A percentile compares a stretch with the other conserved stretches of the same genome.
These are phyloP conservation scores for Mercenaria mercenaria DNA, from an alignment of 1,140 invertebrate genomes.

Conservation along the genomic window DNA sequence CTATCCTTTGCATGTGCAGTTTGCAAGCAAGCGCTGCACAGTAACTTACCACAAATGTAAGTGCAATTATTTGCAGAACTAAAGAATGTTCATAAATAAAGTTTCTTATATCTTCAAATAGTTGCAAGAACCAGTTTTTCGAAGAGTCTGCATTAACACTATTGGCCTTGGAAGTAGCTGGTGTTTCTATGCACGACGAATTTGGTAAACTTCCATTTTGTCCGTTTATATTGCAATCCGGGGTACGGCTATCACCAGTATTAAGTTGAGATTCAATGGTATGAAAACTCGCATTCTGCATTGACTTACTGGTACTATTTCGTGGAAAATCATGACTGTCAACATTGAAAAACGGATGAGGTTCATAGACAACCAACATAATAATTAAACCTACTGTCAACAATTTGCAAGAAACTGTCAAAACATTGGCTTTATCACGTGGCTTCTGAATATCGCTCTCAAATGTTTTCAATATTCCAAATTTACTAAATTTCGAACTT, in stretches of 20 bases:
- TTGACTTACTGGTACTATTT: not conserved
- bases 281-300: not conserved
- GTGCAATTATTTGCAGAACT: slow-evolving; percentile 46
- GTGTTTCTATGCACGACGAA: too few relatives aligned
- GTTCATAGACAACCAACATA: not conserved
- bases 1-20: slow-evolving; percentile 70
- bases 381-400: not conserved
- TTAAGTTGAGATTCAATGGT: too few relatives aligned
- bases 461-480: not conserved
- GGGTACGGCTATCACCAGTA: too few relatives aligned
- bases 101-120: not conserved
- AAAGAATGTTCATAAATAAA: slow-evolving; percentile 14
- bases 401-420: not conserved
- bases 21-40: slow-evolving; percentile 71
- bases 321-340: not conserved
- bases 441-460: not conserved
- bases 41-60: slow-evolving; percentile 43
- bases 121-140: not conserved
- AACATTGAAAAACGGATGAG: not conserved
- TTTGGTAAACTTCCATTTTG: too few relatives aligned
- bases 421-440: slow-evolving; percentile 1
- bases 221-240: too few relatives aligned
- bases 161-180: too few relatives aligned
- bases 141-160: too few relatives aligned
- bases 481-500: not conserved